These are phyloP conservation scores for Ia io DNA, from an alignment of 2,113 vertebrate genomes.

Conservation along the genomic window DNA sequence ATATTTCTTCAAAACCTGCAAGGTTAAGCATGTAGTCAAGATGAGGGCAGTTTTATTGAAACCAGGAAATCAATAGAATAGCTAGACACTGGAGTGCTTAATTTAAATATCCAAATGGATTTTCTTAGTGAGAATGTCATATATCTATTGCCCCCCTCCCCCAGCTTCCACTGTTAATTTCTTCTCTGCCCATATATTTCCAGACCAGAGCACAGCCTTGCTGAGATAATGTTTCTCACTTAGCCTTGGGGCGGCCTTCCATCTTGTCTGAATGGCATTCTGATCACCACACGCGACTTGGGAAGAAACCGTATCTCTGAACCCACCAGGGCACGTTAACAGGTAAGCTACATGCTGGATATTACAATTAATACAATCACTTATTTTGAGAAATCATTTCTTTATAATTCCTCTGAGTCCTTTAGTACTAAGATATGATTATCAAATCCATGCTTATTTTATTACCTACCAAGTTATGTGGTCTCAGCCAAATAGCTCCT, in stretches of 20 bases:
- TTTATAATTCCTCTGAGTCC: constrained; percentile 59
- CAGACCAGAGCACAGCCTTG: neutral
- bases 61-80: constrained; percentile 20
- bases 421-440: constrained; percentile 48
- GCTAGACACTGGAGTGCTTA: neutral
- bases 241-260: neutral
- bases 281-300: neutral
- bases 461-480: constrained; percentile 48
- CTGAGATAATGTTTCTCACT: neutral
- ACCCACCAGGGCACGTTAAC: neutral
- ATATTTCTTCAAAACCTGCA: neutral
- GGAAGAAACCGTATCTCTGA: neutral
- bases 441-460: constrained; percentile 58
- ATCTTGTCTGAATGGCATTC: neutral
- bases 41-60: constrained; percentile 20
- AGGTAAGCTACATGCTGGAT: constrained; percentile 18
- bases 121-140: constrained; percentile 42
- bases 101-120: constrained; percentile 43
- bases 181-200: neutral
- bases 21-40: constrained; percentile 20
- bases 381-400: constrained; percentile 56
- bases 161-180: neutral
- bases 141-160: neutral
- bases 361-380: constrained; percentile 26
- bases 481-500: constrained; percentile 49